phyloP scores from a whole-genome alignment of 2,113 vertebrate genomes.

The Lanius collurio region DNA sequence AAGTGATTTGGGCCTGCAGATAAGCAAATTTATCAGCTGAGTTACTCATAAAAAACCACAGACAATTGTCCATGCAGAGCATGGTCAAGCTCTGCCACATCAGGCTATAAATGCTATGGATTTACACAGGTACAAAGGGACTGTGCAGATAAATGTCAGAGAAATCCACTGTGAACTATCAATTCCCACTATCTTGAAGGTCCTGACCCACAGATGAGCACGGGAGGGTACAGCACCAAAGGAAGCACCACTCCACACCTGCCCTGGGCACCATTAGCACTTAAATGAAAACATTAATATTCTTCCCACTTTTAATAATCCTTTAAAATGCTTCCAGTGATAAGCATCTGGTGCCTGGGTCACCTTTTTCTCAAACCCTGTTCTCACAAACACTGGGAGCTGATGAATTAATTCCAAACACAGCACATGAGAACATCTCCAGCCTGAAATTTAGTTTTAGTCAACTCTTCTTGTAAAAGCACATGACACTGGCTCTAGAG shows the following conservation, averaged over 20 bases:
- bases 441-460: not conserved
- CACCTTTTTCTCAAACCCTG: not conserved
- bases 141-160: not conserved
- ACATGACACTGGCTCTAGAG: not conserved
- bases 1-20: not conserved
- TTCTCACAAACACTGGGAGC: not conserved
- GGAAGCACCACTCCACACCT: not conserved
- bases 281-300: not conserved
- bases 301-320: not conserved
- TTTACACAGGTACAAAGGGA: not conserved
- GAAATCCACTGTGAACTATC: not conserved
- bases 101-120: not conserved
- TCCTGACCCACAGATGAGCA: not conserved
- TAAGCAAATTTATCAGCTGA: not conserved
- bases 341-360: not conserved
- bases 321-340: not conserved
- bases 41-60: not conserved
- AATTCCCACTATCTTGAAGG: not conserved
- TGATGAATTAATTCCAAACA: not conserved
- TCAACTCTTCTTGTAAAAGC: not conserved
- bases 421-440: not conserved
- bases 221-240: accelerated
- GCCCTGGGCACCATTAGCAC: not conserved
- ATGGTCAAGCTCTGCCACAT: not conserved
- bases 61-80: not conserved